Conservation (phyloP, 2,113 vertebrate species). For the Chamaea fasciata region DNA sequence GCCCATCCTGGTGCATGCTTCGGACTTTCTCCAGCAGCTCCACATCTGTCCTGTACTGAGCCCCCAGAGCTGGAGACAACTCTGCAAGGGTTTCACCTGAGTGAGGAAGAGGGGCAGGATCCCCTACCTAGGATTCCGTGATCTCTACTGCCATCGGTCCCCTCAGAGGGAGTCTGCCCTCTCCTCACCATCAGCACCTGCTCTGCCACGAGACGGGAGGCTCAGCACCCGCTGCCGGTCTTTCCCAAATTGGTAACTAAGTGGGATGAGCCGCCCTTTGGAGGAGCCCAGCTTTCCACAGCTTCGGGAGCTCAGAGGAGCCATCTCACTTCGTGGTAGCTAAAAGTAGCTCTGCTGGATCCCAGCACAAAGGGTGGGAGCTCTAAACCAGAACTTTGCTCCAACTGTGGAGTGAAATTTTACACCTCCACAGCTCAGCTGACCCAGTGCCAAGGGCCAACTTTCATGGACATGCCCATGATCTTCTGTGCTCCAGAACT, state of each 20-base stretch:
- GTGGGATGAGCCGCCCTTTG: not conserved
- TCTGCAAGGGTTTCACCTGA: not conserved
- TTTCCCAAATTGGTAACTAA: not conserved
- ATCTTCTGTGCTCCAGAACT: not conserved
- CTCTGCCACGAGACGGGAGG: fast-evolving
- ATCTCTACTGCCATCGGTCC: not conserved
- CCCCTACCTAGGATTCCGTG: fast-evolving
- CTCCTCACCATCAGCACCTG: fast-evolving
- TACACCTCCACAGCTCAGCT: not conserved
- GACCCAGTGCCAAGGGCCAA: not conserved
- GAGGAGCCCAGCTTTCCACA: not conserved
- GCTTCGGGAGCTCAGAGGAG: not conserved
- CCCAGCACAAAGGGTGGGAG: not conserved
- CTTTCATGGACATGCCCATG: not conserved
- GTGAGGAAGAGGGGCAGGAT: not conserved
- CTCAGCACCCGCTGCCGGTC: fast-evolving
- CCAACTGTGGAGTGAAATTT: not conserved
- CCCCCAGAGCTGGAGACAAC: not conserved
- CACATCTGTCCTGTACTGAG: not conserved
- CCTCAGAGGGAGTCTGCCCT: not conserved
- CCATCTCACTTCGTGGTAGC: not conserved
- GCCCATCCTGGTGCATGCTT: not conserved
- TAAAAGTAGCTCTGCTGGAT: slow-evolving; percentile 10
- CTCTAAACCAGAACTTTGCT: not conserved
- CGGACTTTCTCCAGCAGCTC: not conserved